Conservation (phyloP, 2,888 invertebrate genomes). For the Lepidochitona cinerea region DNA sequence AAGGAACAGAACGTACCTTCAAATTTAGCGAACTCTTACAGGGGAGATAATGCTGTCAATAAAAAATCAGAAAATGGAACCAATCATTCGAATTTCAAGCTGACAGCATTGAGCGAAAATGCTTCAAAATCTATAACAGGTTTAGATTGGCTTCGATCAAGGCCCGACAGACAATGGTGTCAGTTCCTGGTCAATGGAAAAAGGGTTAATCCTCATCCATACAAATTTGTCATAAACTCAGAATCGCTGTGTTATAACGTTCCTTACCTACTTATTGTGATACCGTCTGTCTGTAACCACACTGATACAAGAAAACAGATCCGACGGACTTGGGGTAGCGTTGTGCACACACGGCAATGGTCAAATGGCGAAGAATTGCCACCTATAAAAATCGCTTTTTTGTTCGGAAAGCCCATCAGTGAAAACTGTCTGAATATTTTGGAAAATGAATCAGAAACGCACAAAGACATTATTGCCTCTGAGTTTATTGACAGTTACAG, state of each 20-base stretch:
- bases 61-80: no score
- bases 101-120: no score
- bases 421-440: neutral
- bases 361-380: neutral
- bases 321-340: constrained; percentile 33
- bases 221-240: neutral
- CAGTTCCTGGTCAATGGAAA: no score
- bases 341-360: neutral
- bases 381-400: constrained; percentile 22
- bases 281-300: constrained; percentile 25
- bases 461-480: constrained; percentile 27
- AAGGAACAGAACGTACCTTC: no score
- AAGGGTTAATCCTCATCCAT: neutral
- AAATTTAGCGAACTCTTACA: no score
- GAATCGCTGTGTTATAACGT: neutral
- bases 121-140: no score
- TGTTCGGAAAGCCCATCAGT: constrained; percentile 18
- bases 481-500: constrained; percentile 60
- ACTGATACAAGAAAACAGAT: constrained; percentile 18
- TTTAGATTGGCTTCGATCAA: no score
- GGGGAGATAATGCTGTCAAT: no score
- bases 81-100: no score
- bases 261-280: constrained; percentile 18
- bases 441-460: constrained; percentile 21
- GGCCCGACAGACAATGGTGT: no score